phyloP scores from a whole-genome alignment of 2,797 vertebrate species.

The Tenualosa thibaudeaui region DNA sequence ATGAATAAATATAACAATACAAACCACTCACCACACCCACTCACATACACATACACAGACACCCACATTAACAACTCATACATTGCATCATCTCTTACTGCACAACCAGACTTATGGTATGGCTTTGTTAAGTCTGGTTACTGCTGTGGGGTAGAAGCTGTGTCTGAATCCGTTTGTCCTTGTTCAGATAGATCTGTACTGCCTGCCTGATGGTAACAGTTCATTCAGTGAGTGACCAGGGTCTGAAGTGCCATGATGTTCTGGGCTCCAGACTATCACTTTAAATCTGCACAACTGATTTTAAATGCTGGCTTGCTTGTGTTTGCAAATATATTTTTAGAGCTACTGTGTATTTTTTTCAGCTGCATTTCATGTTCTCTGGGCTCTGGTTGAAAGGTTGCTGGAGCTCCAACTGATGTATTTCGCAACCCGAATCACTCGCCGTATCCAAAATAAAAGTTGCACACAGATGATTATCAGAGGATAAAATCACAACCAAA shows the following conservation, averaged over 20 bases:
- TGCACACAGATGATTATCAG: conserved; percentile 39
- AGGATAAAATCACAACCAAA: conserved; percentile 41
- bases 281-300: background rate
- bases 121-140: too few species aligned
- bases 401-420: background rate
- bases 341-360: background rate
- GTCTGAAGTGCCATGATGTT: too few species aligned
- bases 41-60: too few species aligned
- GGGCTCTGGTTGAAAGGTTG: background rate
- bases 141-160: too few species aligned
- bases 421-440: background rate
- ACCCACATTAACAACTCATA: background rate
- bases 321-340: background rate
- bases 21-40: too few species aligned
- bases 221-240: too few species aligned
- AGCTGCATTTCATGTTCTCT: background rate
- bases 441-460: background rate
- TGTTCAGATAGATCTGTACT: too few species aligned
- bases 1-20: too few species aligned
- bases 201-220: too few species aligned
- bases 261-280: too few species aligned
- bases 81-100: background rate
- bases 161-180: too few species aligned
- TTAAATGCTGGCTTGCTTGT: background rate
- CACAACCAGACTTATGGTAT: too few species aligned